Evolutionary conservation across 2,888 invertebrate genomes (phyloP), one percentile per base, ranked within the genome.

Genomic region (Nyleta sp.): DNA sequence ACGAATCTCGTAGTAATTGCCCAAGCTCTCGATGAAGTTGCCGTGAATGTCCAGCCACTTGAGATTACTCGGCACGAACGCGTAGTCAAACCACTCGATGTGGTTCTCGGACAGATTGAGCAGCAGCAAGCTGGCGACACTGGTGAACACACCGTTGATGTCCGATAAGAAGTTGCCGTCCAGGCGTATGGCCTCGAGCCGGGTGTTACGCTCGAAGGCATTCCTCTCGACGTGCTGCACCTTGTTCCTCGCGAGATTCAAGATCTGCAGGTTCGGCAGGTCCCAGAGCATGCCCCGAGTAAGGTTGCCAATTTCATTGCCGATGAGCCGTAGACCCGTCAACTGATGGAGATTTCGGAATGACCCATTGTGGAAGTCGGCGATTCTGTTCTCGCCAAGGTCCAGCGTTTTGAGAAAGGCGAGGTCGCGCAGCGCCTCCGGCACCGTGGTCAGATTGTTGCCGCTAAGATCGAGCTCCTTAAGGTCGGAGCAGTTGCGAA

Each of bases 31-130:
- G 86, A 98, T 96, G 86, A 95, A 96, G 91, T 97, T 97, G 60
- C 96, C 95, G 89, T 97, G 97, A 87, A 97, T 95, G 89, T 97
- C 97, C 88, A 98, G 92, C 96, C 96, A 97, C 91, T 96, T 96
- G 70, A 98, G 92, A 91, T 96, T 96, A 82, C 95, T 95, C 22
- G 97, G 97, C 86, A 97, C 95, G 90, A 97, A 96, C 62, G 97
- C 97, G 89, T 96, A 97, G 91, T 97, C 97, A 91, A 98, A 97
- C 96, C 96, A 96, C 84, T 96, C 95, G 87, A 98, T 92, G 92
- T 96, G 96, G 92, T 97, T 97, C 92, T 96, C 96, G 40, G 97
- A 97, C 59, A 97, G 92, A 91, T 97, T 97, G 73, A 98, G 92
- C 95, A 97, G 95, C 87, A 96, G 91, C 76, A 98, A 92, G 82